A percentile compares a stretch with the other conserved stretches of the same genome.
Evolutionary conservation across 1,140 invertebrate species (phyloP).

Genomic region (Subanguina moxae): DNA sequence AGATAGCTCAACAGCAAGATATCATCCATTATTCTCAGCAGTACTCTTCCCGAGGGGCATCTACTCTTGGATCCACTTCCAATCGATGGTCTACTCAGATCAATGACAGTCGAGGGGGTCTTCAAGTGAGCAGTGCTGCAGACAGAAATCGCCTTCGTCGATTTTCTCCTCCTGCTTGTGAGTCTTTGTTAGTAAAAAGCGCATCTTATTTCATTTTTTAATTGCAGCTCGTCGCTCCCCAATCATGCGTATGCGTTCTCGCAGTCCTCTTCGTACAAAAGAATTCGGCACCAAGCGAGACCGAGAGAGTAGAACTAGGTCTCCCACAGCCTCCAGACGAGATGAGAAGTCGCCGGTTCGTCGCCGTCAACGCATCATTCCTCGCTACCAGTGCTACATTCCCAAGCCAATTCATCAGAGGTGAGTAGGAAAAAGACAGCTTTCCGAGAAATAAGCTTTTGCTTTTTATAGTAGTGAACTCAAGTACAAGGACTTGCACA

Average conservation of each 20-base stretch:
- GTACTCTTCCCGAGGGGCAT: neutral
- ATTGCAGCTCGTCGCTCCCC: too few species aligned
- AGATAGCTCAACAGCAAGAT: neutral
- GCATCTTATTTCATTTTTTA: too few species aligned
- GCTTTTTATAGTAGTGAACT: neutral
- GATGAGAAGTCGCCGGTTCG: slow-evolving; percentile 63
- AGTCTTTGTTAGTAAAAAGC: too few species aligned
- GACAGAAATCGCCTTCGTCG: neutral
- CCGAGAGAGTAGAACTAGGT: slow-evolving; percentile 55
- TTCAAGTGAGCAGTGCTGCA: slow-evolving; percentile 7
- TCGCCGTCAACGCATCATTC: slow-evolving; percentile 68
- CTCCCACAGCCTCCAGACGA: slow-evolving; percentile 41
- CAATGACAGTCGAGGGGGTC: slow-evolving; percentile 1
- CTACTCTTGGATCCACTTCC: neutral
- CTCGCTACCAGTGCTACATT: slow-evolving; percentile 80
- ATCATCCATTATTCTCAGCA: neutral
- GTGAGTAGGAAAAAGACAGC: too few species aligned
- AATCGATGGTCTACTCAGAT: neutral
- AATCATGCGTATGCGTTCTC: too few species aligned
- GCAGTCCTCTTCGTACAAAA: slow-evolving; percentile 17
- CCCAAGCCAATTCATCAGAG: slow-evolving; percentile 66
- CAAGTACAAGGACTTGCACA: slow-evolving; percentile 72
- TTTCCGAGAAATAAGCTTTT: slow-evolving; percentile 59
- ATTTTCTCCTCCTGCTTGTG: neutral
- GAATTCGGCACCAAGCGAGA: slow-evolving; percentile 54